Conservation (phyloP, 64 coral and sea anemone species). For the Montipora efflorescens region DNA sequence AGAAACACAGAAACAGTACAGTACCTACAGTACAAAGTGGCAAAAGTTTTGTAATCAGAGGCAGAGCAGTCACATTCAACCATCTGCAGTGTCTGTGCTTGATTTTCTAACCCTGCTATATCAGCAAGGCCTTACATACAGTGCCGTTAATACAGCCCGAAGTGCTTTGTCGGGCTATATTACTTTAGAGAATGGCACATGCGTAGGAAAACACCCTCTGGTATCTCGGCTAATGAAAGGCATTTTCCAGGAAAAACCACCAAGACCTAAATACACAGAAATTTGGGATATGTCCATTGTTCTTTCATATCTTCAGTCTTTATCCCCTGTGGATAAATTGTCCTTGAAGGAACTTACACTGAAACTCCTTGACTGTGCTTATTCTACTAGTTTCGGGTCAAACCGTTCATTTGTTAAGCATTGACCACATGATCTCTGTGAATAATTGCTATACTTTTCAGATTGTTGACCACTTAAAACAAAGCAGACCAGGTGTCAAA, state of each 20-base stretch:
- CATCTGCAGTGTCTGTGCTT: constrained; percentile 7
- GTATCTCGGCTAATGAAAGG: constrained; percentile 42
- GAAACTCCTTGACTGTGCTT: neutral
- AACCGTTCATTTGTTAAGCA: neutral
- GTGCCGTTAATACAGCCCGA: neutral
- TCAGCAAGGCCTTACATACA: constrained; percentile 38
- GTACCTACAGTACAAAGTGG: constrained; percentile 36
- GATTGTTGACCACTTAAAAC: no score
- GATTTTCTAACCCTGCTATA: constrained; percentile 30
- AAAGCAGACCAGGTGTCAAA: no score
- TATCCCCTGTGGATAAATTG: neutral
- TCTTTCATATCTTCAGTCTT: neutral
- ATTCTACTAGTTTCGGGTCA: neutral
- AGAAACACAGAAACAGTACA: constrained; percentile 42
- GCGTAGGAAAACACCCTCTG: constrained; percentile 17
- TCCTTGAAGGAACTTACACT: constrained; percentile 11
- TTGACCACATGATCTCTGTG: no score
- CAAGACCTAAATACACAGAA: constrained; percentile 24
- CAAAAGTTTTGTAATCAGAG: constrained; percentile 36
- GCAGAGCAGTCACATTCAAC: constrained; percentile 15
- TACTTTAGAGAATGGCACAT: constrained; percentile 1
- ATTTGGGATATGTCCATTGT: constrained; percentile 31
- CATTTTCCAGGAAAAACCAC: constrained; percentile 32
- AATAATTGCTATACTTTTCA: no score
- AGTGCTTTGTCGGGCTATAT: constrained; percentile 16